phyloP scores from a whole-genome alignment of 2,113 vertebrate genomes.

The Leptobrachium ailaonicum region DNA sequence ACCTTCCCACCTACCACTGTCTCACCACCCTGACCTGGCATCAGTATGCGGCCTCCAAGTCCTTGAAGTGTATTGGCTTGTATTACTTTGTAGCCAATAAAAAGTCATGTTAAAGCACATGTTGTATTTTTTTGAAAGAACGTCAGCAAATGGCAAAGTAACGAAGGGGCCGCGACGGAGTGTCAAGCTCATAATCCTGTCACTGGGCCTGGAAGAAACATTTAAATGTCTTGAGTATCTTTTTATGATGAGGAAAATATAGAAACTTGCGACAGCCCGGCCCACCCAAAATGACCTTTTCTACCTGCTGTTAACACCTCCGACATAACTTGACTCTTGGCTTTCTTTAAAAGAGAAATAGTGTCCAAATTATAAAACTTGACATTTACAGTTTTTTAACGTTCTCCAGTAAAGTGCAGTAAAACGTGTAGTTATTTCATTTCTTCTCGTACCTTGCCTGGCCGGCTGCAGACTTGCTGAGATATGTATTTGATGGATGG shows the following conservation, averaged over 20 bases:
- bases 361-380: not conserved
- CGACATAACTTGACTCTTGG: not conserved
- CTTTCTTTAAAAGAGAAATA: not conserved
- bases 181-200: not conserved
- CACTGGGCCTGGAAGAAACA: not conserved
- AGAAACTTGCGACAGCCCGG: not conserved
- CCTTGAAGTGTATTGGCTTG: too few relatives aligned
- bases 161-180: not conserved
- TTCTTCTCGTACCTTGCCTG: not conserved
- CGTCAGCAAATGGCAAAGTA: not conserved
- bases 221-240: not conserved
- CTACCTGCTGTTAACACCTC: not conserved
- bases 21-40: too few relatives aligned
- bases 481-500: not conserved
- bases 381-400: not conserved
- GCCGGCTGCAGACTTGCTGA: not conserved
- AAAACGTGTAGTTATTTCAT: not conserved
- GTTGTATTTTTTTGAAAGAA: not conserved
- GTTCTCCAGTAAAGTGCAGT: not conserved
- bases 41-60: too few relatives aligned
- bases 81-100: too few relatives aligned
- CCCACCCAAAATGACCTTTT: not conserved
- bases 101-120: constrained; percentile 11
- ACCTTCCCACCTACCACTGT: too few relatives aligned
- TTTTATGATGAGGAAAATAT: not conserved